Evolutionary conservation across 2,888 invertebrate species (phyloP), one percentile per base, ranked within the genome.

Genomic region (Lepetodrilus schrolli): DNA sequence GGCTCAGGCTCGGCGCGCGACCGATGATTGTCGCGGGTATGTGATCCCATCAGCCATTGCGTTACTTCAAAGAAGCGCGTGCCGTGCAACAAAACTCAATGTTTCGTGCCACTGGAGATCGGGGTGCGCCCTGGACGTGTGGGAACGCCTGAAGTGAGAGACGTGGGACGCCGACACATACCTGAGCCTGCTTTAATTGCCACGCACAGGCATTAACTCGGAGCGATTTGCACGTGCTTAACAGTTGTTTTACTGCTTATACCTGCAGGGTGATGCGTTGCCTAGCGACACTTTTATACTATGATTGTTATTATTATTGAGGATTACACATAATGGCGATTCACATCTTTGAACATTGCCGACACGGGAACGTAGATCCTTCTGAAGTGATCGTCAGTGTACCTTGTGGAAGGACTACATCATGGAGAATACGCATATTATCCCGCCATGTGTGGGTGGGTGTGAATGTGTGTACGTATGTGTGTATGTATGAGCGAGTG

Each of bases 211-310:
- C n/a, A n/a, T n/a, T n/a, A n/a, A n/a, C n/a, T n/a, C n/a, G n/a
- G n/a, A n/a, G n/a, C n/a, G n/a, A n/a, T n/a, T n/a, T n/a, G n/a
- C n/a, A n/a, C n/a, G n/a, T n/a, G n/a, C n/a, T 17, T 58, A 58
- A 58, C 58, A 58, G 58, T 58, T 58, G 58, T 58, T 58, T 10
- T 58, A 58, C 34, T 10, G 58, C 2, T 4, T 26, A 13, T 58
- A 58, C 58, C 58, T 58, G 58, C 34, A 8, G 17, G 17, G 34
- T 34, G 43, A 43, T 17, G n/a, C 13, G 43, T 17, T 10, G 13
- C 10, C 7, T 43, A 10, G 17, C 43, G 17, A n/a, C n/a, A n/a
- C n/a, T n/a, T n/a, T n/a, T n/a, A n/a, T n/a, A n/a, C n/a, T n/a
- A n/a, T n/a, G n/a, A n/a, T n/a, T n/a, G n/a, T n/a, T 43, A 43